Evolutionary conservation across 2,888 invertebrate species (phyloP).

Genomic region (Criorhina ranunculi): DNA sequence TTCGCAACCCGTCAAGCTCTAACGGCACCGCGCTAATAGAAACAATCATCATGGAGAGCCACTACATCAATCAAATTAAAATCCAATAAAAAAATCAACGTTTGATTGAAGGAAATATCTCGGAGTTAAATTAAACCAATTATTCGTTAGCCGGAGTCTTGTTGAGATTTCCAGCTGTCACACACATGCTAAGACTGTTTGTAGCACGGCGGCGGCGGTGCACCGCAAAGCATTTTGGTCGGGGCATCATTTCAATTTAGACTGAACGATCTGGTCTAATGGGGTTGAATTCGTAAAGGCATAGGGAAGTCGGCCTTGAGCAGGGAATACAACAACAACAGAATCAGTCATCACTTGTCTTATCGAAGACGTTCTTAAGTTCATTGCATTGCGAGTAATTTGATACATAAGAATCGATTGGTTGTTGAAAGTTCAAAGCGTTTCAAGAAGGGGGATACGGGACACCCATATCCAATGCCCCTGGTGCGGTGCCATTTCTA

Average conservation of each 20-base stretch:
- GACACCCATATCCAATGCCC: no score
- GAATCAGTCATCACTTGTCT: conserved; percentile 15
- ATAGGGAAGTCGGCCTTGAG: conserved; percentile 35
- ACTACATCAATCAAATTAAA: conserved; percentile 73
- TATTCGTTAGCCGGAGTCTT: conserved; percentile 24
- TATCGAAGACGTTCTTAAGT: conserved; percentile 37
- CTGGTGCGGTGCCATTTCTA: not conserved
- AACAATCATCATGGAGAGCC: conserved; percentile 46
- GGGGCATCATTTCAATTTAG: conserved; percentile 39
- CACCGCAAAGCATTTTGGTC: conserved; percentile 21
- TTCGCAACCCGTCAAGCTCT: not conserved
- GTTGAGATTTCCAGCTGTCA: conserved; percentile 48
- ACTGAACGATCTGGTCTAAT: conserved; percentile 23
- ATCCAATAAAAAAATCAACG: conserved; percentile 71
- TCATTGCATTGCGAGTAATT: conserved; percentile 59
- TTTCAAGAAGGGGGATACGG: no score
- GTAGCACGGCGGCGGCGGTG: conserved; percentile 14
- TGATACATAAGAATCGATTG: conserved; percentile 12
- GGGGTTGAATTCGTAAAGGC: conserved; percentile 13
- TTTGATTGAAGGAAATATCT: conserved; percentile 53
- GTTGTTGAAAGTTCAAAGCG: conserved; percentile 22
- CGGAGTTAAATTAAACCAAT: conserved; percentile 68
- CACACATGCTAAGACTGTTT: conserved; percentile 14
- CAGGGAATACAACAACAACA: not conserved
- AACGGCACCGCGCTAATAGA: conserved; percentile 17